These are phyloP conservation scores for Narcine bancroftii DNA, from an alignment of 2,113 vertebrate species.

Conservation along the genomic window DNA sequence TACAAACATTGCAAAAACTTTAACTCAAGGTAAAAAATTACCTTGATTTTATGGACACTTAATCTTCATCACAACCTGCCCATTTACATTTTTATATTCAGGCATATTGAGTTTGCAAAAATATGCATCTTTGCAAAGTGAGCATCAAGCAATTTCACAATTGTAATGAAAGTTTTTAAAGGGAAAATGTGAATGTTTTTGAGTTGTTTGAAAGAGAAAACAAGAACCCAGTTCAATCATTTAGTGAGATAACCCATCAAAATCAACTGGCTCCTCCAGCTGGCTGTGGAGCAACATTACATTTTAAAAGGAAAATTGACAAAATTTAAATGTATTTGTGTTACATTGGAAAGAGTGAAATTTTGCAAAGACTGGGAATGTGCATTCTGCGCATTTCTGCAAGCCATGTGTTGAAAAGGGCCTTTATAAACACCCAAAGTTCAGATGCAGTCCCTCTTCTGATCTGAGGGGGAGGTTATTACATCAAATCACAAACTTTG, in stretches of 20 bases:
- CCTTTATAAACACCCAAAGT: neutral
- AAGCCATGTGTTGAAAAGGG: neutral
- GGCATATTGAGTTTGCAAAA: neutral
- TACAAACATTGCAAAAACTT: neutral
- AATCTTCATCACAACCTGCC: neutral
- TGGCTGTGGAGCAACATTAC: neutral
- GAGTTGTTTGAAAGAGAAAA: neutral
- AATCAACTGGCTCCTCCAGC: constrained; percentile 12
- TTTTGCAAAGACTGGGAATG: neutral
- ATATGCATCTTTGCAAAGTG: neutral
- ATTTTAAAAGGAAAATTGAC: neutral
- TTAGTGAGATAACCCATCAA: neutral
- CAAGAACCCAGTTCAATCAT: neutral
- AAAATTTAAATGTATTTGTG: no score
- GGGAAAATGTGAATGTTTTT: neutral
- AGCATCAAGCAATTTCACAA: constrained; percentile 6
- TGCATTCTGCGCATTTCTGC: neutral
- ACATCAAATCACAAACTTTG: neutral
- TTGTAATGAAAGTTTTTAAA: neutral
- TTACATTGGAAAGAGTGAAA: neutral
- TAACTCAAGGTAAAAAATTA: neutral
- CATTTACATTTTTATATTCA: neutral
- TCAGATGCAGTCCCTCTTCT: neutral
- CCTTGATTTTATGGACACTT: neutral
- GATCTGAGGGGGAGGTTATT: neutral